Base-by-base conservation (phyloP, 2,888 invertebrate species). In the Oeneis ivallda region DNA sequence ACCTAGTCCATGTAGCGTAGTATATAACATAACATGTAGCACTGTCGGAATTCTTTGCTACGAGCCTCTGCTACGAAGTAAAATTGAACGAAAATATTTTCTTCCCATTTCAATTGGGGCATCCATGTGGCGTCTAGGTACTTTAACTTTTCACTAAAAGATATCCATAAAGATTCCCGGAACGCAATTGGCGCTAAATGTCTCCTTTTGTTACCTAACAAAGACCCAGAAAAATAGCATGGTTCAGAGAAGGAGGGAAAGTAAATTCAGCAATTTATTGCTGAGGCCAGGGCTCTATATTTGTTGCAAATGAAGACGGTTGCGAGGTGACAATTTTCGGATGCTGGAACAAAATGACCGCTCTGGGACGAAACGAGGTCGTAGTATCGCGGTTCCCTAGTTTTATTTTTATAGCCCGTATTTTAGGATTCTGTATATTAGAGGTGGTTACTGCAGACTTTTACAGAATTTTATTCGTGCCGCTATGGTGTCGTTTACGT, bases 251-350 rank as follows among this genome's bases (percentile, higher is more conserved):
- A 77, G 80, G 76, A 82, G 79, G 79, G 82, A 81, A 81, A 85
- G 84, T 89, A 88, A 89, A 89, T 86, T 89, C 84, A 84, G 82
- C 84, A 86, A 88, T 89, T 89, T 89, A 89, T 88, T 83, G 86
- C 83, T 76, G 76, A 80, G 84, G 78, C 82, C 78, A 78, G 75
- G 81, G 83, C 75, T 83, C 83, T 87, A 86, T 87, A 87, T 89
- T 89, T 90, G 89, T 87, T 87, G 88, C 88, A 89, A 90, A 90
- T 90, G 89, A 90, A 90, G 88, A 86, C 85, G 82, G 79, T 77
- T 77, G 81, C 74, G 84, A 88, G 89, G 89, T 90, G 89, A 89
- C 89, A 89, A 89, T 88, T 87, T 87, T 86, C 83, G 83, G 84
- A 79, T 81, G 81, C 76, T 79, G 84, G 80, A 79, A 72, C 78